A percentile compares a stretch with the other conserved stretches of the same genome.
These are phyloP conservation scores for Drosophila trichaetosa DNA, from an alignment of 2,888 invertebrate genomes.

Conservation along the genomic window DNA sequence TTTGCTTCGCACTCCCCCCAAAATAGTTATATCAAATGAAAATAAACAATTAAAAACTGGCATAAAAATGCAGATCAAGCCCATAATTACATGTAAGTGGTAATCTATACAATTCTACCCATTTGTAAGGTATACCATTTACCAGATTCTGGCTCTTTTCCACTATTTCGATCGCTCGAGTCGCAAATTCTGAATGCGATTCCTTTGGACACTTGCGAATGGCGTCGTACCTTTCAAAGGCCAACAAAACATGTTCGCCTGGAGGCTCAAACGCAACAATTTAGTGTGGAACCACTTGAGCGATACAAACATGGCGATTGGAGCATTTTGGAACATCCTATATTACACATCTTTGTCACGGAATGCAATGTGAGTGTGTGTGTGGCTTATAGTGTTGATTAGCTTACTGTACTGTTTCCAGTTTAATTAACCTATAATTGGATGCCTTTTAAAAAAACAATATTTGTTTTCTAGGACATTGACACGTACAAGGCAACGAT, in stretches of 20 bases:
- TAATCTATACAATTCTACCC: background rate
- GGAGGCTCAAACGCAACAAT: constrained; percentile 92
- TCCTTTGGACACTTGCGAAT: constrained; percentile 95
- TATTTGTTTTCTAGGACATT: constrained; percentile 89
- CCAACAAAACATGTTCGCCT: constrained; percentile 93
- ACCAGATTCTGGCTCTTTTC: constrained; percentile 93
- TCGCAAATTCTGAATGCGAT: constrained; percentile 91
- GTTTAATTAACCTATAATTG: background rate
- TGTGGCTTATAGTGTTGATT: constrained; percentile 1
- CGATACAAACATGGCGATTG: constrained; percentile 89
- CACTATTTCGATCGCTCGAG: constrained; percentile 93
- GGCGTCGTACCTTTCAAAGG: constrained; percentile 95
- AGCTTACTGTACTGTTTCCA: background rate
- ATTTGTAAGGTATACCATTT: background rate
- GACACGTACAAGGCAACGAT: constrained; percentile 94
- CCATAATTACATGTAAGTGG: constrained; percentile 83
- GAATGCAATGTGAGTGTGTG: constrained; percentile 92
- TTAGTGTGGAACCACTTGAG: constrained; percentile 89
- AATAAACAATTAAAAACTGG: constrained; percentile 18
- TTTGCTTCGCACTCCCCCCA: constrained; percentile 25
- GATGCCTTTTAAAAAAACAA: background rate
- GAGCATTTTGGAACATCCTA: constrained; percentile 93
- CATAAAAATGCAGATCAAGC: constrained; percentile 81
- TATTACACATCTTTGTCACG: constrained; percentile 97
- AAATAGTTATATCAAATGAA: constrained; percentile 37